Percentiles rank a stretch among this genome's conserved stretches.
These are phyloP conservation scores for Syngnathus acus DNA, from an alignment of 2,797 vertebrate genomes.

Conservation along the genomic window DNA sequence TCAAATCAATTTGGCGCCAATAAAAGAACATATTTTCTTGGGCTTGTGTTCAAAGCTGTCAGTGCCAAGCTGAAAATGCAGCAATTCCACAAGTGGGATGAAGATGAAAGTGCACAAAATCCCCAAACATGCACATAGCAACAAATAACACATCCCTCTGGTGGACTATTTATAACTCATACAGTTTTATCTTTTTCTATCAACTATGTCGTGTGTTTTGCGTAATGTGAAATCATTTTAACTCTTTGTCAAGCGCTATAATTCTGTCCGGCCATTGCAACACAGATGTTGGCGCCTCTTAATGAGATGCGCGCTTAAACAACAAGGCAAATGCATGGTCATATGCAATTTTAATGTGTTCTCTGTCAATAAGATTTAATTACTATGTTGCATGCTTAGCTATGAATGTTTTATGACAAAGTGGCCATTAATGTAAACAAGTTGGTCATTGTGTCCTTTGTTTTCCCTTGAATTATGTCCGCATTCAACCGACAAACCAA, in stretches of 20 bases:
- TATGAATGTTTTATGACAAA: constrained; percentile 4
- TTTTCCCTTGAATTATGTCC: neutral
- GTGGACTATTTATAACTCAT: constrained; percentile 1
- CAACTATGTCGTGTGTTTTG: neutral
- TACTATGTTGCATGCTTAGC: neutral
- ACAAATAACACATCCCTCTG: constrained; percentile 5
- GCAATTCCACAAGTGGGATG: constrained; percentile 45
- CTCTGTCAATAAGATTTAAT: neutral
- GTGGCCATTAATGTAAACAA: constrained; percentile 1
- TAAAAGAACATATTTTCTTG: constrained; percentile 57
- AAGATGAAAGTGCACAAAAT: constrained; percentile 39
- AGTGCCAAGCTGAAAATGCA: constrained; percentile 48
- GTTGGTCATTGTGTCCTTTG: neutral
- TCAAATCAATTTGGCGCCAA: constrained; percentile 56
- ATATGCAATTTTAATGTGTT: constrained; percentile 3
- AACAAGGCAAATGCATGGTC: neutral
- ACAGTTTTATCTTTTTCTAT: constrained; percentile 3
- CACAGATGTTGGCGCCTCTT: neutral
- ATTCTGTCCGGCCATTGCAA: neutral
- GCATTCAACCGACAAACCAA: neutral
- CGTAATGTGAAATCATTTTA: neutral
- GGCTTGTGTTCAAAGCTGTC: constrained; percentile 41
- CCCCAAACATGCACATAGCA: constrained; percentile 21
- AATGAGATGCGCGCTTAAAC: constrained; percentile 2
- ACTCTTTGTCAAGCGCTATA: neutral